phyloP scores from a whole-genome alignment of 2,888 invertebrate species.

The Podabrus alpinus region DNA sequence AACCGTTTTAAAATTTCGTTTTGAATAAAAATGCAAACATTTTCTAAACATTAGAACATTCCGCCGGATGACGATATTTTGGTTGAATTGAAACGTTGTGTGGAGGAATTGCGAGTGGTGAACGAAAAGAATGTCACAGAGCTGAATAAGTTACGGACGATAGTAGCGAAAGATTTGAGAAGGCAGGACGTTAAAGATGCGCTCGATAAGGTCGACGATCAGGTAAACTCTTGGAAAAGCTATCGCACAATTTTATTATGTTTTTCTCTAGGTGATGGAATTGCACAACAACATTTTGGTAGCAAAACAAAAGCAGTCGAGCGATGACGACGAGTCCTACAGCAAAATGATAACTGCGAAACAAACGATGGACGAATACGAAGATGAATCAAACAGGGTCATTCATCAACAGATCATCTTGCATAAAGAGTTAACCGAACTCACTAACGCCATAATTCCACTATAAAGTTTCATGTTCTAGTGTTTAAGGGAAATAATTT shows the following conservation, averaged over 20 bases:
- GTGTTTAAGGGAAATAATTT: neutral
- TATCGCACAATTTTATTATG: neutral
- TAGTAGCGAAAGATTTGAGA: constrained; percentile 48
- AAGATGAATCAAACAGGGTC: constrained; percentile 48
- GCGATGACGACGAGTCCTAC: constrained; percentile 52
- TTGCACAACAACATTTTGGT: constrained; percentile 81
- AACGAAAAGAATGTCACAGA: constrained; percentile 73
- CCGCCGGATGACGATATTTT: constrained; percentile 86
- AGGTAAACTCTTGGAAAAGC: constrained; percentile 36
- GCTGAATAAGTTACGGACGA: constrained; percentile 47
- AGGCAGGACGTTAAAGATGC: constrained; percentile 51
- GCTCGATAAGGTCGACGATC: constrained; percentile 51
- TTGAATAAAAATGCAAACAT: neutral
- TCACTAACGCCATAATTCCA: constrained; percentile 30
- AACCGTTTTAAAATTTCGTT: no score
- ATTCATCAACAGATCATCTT: constrained; percentile 47
- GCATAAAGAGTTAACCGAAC: constrained; percentile 35
- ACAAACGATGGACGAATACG: constrained; percentile 45
- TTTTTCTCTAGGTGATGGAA: constrained; percentile 66
- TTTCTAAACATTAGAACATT: constrained; percentile 32
- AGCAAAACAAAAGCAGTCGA: constrained; percentile 80
- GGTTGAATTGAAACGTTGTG: constrained; percentile 84
- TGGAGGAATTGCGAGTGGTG: constrained; percentile 76
- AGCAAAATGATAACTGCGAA: constrained; percentile 42
- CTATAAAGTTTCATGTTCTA: constrained; percentile 9